Evolutionary conservation across 2,888 invertebrate genomes (phyloP), one percentile per base, ranked within the genome.

Genomic region (Oeneis ivallda): DNA sequence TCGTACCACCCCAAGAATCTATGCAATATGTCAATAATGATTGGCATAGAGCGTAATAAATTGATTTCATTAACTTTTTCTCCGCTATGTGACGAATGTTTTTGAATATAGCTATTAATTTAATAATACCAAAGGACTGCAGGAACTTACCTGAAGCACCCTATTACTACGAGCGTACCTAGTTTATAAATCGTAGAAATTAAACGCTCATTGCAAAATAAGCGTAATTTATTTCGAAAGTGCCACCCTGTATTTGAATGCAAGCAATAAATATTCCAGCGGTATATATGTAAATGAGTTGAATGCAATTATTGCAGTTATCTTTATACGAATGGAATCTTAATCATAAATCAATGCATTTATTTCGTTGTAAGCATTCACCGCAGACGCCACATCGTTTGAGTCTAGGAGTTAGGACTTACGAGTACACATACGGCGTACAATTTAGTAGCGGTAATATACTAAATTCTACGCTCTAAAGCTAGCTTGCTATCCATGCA

Each of bases 301-400:
- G 77, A 80, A 82, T 81, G 79, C 82, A 81, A 83, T 84, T 79
- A 85, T 84, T 80, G 79, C 79, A 79, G 74, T 80, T 79, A 78
- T 79, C 75, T 78, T 75, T 75, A 76, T 74, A 79, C 78, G 82
- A 75, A 76, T 74, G 74, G 84, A 84, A 84, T 86, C 78, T 77
- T 76, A 85, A 85, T 79, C 76, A 80, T 83, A 82, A 83, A 82
- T 81, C 78, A 80, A 77, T 79, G 76, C 75, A 75, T 76, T 78
- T 78, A 77, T 71, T 74, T 76, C 74, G 71, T 73, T 76, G 71
- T 76, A 75, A 73, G 75, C 76, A 81, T 80, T 77, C 78, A 75
- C 59, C 59, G 72, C 76, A 75, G 75, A 77, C 75, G 74, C 69
- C 71, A 65, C 41, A 62, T 53, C 64, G 50, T 60, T 65, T 52